Evolutionary conservation across 2,888 invertebrate genomes (phyloP), one percentile per base, ranked within the genome.

Genomic region (Apamea monoglypha): DNA sequence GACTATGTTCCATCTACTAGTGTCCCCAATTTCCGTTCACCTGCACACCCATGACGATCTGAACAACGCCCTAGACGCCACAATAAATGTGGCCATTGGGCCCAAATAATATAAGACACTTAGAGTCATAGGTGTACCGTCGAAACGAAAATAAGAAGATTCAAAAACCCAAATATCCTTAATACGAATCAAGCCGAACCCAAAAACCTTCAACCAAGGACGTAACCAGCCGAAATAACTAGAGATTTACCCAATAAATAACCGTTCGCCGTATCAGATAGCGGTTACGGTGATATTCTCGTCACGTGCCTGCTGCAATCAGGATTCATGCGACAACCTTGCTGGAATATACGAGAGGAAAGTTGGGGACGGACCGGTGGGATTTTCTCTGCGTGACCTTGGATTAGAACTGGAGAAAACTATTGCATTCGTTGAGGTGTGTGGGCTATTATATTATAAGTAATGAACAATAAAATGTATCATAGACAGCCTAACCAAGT

Each of bases 241-340:
- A 85, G 86, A 89, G 90, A 90, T 91, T 91, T 90, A 86, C 81
- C 89, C 87, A 87, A 91, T 91, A 91, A 91, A 90, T 91, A 90
- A 89, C 83, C 86, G 87, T 84, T 89, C 90, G 88, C 88, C 77
- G 85, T 88, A 88, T 90, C 90, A 86, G 87, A 87, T 87, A 89
- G 83, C 87, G 66, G 81, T 78, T 61, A 70, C 53, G 72, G 64
- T 71, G 79, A 79, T 86, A 91, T 91, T 91, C 91, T 7, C 40
- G 83, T 86, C 91, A 91, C 91, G 91, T 88, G 76, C 83, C 25
- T 68, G 72, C 67, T 88, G 87, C 84, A 88, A 90, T 90, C 90
- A 89, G 85, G 87, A 90, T 90, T 89, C 87, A 88, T 87, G 87
- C 88, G 90, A 88, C 90, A 88, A 71, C 88, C 85, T 83, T 86